Evolutionary conservation across 2,888 invertebrate species (phyloP), one percentile per base, ranked within the genome.

Genomic region (Asteroscopus sphinx): DNA sequence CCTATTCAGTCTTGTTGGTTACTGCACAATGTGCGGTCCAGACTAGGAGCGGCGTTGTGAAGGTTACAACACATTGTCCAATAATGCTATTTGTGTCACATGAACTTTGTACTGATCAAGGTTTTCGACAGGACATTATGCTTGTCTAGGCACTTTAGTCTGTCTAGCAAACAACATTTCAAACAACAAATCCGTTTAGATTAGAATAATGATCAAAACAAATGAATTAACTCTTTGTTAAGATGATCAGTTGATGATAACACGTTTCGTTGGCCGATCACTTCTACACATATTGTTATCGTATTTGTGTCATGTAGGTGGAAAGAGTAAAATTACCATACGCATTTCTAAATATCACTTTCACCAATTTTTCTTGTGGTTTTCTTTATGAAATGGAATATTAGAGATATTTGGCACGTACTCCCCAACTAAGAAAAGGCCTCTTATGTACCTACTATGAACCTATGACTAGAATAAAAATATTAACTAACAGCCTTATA

Each of bases 41-140:
- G 65, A 55, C 68, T 51, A 51, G 71, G 74, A 62, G 71, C 37
- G 71, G 53, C 54, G 17, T 13, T 39, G 17, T 17, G 59, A 73
- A 73, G 73, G 73, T 54, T 59, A 62, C 17, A 41, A 57, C 60
- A 51, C 55, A 62, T 68, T 68, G 68, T 73, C 56, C 57, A 68
- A 68, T 65, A 62, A 59, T 57, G 55, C 63, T 58, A 64, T 65
- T 75, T 68, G 47, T 69, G 65, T 59, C 65, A 61, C 48, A 63
- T 63, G 73, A 75, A 75, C 68, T 73, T 63, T 61, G 67, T 37
- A 56, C 64, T 44, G 53, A 59, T 75, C 75, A 70, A 75, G 76
- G 72, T 52, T 62, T 61, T 55, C 35, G 33, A 59, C 62, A 53
- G 68, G 62, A 63, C 28, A 73, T 46, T 59, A 51, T 12, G 6